Conservation (phyloP, 2,113 vertebrate genomes). For the Sylvilagus bachmani region DNA sequence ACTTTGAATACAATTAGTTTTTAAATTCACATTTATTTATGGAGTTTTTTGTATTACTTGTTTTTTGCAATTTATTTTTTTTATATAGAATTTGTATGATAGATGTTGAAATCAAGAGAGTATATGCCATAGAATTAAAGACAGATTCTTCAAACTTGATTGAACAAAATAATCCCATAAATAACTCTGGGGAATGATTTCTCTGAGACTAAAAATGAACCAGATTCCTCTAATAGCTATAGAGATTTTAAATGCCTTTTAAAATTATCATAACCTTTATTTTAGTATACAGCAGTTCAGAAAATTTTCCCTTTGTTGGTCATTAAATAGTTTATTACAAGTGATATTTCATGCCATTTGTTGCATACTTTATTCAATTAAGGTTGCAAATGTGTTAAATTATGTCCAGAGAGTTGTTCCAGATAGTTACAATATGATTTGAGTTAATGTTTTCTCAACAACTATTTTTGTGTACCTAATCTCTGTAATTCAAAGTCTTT, state of each 20-base stretch:
- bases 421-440: not conserved
- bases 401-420: not conserved
- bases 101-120: not conserved
- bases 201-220: not conserved
- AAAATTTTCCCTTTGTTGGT: not conserved
- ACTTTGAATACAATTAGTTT: not conserved
- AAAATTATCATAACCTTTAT: not conserved
- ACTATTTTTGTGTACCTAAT: not conserved
- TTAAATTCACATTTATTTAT: not conserved
- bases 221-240: not conserved
- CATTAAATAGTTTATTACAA: conserved; percentile 1
- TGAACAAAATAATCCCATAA: not conserved
- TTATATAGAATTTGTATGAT: not conserved
- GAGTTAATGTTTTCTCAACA: not conserved
- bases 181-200: not conserved
- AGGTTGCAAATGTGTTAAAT: not conserved
- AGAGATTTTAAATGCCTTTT: not conserved
- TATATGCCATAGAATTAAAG: not conserved
- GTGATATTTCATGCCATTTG: not conserved
- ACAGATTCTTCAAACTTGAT: not conserved
- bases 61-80: not conserved
- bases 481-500: not conserved
- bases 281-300: not conserved
- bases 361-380: not conserved
- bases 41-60: not conserved